Percentiles rank a stretch among this genome's conserved stretches.
phyloP scores from a whole-genome alignment of 2,888 invertebrate genomes.

The Drosophila greeni region DNA sequence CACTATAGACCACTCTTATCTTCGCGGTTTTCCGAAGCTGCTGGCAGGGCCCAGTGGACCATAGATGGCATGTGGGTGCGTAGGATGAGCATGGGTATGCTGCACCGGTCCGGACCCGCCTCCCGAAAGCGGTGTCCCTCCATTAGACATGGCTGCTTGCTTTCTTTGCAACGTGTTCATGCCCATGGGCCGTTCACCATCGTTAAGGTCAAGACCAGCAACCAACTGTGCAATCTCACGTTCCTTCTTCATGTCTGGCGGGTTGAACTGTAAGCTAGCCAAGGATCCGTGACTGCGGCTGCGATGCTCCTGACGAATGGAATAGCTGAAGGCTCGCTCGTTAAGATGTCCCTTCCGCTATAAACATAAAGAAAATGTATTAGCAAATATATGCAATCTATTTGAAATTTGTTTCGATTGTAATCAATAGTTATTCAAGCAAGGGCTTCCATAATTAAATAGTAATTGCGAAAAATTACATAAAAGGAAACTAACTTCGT shows the following conservation, averaged over 20 bases:
- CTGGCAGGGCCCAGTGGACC: conserved; percentile 71
- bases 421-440: neutral
- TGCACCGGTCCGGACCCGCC: conserved; percentile 36
- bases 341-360: conserved; percentile 94
- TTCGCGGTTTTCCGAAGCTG: conserved; percentile 78
- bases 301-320: conserved; percentile 94
- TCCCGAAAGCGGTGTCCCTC: conserved; percentile 52
- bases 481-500: neutral
- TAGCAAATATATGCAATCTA: neutral
- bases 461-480: neutral
- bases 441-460: neutral
- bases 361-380: neutral
- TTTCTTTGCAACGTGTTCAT: conserved; percentile 80
- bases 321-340: conserved; percentile 95
- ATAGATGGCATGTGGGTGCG: conserved; percentile 70
- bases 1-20: conserved; percentile 65
- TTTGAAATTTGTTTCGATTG: too few relatives aligned
- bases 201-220: conserved; percentile 90
- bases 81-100: conserved; percentile 42
- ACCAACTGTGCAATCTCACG: conserved; percentile 95
- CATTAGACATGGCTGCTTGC: conserved; percentile 67
- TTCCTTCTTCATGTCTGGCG: conserved; percentile 91
- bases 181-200: conserved; percentile 80
- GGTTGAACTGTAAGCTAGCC: conserved; percentile 93
- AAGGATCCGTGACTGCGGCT: conserved; percentile 95